Evolutionary conservation across 2,113 vertebrate genomes (phyloP).

Genomic region (Synodontis membranacea): DNA sequence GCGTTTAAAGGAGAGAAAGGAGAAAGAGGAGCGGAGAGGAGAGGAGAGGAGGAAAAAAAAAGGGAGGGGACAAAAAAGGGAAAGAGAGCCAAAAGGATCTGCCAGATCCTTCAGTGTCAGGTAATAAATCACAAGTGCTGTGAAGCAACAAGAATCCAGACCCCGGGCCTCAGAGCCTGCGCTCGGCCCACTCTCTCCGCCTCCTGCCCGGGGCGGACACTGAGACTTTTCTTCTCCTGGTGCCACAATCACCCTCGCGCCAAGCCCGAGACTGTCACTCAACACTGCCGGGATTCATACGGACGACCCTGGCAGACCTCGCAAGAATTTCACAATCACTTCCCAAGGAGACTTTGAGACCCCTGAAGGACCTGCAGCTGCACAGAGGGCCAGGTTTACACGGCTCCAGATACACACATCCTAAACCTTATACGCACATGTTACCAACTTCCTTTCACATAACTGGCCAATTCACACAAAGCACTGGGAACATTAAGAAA

Average conservation of each 20-base stretch:
- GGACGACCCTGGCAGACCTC: constrained; percentile 54
- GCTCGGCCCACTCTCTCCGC: constrained; percentile 31
- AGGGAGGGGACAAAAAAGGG: constrained; percentile 52
- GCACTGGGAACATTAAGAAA: not conserved
- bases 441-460: not conserved
- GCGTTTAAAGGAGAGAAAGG: constrained; percentile 56
- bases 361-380: constrained; percentile 42
- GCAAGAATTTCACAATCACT: constrained; percentile 69
- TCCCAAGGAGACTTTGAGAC: constrained; percentile 57
- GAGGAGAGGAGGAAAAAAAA: constrained; percentile 25
- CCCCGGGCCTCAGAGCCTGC: constrained; percentile 23
- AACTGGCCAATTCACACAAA: not conserved
- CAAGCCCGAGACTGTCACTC: constrained; percentile 60
- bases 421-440: not conserved
- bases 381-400: constrained; percentile 45
- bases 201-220: constrained; percentile 59
- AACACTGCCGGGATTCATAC: constrained; percentile 59
- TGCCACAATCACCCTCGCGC: constrained; percentile 67
- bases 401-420: not conserved
- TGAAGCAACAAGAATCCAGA: constrained; percentile 66
- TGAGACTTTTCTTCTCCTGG: constrained; percentile 71
- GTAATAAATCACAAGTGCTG: constrained; percentile 71
- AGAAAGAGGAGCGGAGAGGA: constrained; percentile 31
- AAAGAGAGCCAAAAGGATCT: constrained; percentile 57
- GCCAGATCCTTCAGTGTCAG: constrained; percentile 65